Percentiles rank a stretch among this genome's conserved stretches.
Evolutionary conservation across 37 sponge, comb jelly and placozoan genomes (phyloP).

Genomic region (Cladorhizidae sp.): DNA sequence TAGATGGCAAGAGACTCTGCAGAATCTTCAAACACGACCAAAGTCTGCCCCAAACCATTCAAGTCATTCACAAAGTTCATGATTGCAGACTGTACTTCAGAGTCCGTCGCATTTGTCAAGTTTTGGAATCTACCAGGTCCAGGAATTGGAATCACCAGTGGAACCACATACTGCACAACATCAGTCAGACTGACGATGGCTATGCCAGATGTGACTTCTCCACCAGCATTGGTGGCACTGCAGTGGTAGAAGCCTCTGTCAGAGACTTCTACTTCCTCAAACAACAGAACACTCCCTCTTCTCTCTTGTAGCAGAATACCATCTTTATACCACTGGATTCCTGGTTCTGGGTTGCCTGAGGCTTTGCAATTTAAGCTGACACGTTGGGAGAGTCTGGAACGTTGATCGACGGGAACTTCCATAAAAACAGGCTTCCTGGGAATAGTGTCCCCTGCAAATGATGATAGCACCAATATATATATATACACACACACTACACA

Average conservation of each 20-base stretch:
- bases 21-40: no score
- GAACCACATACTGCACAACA: constrained; percentile 7
- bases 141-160: not conserved
- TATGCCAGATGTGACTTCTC: not conserved
- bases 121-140: not conserved
- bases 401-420: not conserved
- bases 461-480: no score
- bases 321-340: constrained; percentile 62
- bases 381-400: not conserved
- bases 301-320: not conserved
- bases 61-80: not conserved
- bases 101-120: not conserved
- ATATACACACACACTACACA: no score
- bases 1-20: no score
- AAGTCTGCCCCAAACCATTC: not conserved
- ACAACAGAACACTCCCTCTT: not conserved
- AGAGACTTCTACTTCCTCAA: not conserved
- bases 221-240: constrained; percentile 23
- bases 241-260: constrained; percentile 44
- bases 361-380: constrained; percentile 34
- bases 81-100: not conserved
- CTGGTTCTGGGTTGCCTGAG: constrained; percentile 34
- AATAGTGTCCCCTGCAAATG: not conserved
- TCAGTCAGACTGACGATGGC: constrained; percentile 29
- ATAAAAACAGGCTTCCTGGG: not conserved